Evolutionary conservation across 2,113 vertebrate species (phyloP), one percentile per base, ranked within the genome.

Genomic region (Silurus glanis): DNA sequence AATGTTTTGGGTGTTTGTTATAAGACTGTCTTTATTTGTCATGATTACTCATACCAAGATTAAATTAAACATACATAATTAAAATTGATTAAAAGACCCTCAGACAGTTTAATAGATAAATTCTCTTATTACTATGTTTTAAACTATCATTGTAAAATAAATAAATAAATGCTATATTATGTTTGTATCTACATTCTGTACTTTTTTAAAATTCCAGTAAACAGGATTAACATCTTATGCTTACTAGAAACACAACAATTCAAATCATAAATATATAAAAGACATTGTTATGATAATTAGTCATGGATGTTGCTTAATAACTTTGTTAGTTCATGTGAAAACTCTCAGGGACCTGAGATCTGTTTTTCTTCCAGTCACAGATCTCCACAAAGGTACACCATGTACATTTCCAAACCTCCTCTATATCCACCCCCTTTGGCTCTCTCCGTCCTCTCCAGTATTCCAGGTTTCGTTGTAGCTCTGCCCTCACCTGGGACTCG

Each of bases 331-430:
- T 88, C 62, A 61, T 53, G 66, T 84, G 75, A 87, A 71, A n/a
- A 80, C 1, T 84, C 64, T 61, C 79, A 82, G 55, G 37, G 19
- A 76, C 45, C 23, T 80, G 67, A 81, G 59, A 69, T 74, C 0
- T 84, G 3, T 83, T 78, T 45, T 67, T 89, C 66, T 86, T 91
- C 95, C 95, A 95, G 6, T 93, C 90, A 85, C 95, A 96, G 71
- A 92, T 89, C 64, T 92, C 89, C 56, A 85, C 78, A 75, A 92
- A 94, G 25, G 4, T 78, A 23, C 95, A 96, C 0, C 72, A 90
- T 76, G 25, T 87, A 78, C 95, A 96, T 79, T 95, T 95, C 95
- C 95, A 95, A 0, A 91, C 93, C 37, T 96, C 95, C 86, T 96
- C 95, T 14, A 95, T 92, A 23, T 95, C 95, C 83, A 96, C 94